Conservation (phyloP, 2,888 invertebrate genomes). For the Andrena fulva region DNA sequence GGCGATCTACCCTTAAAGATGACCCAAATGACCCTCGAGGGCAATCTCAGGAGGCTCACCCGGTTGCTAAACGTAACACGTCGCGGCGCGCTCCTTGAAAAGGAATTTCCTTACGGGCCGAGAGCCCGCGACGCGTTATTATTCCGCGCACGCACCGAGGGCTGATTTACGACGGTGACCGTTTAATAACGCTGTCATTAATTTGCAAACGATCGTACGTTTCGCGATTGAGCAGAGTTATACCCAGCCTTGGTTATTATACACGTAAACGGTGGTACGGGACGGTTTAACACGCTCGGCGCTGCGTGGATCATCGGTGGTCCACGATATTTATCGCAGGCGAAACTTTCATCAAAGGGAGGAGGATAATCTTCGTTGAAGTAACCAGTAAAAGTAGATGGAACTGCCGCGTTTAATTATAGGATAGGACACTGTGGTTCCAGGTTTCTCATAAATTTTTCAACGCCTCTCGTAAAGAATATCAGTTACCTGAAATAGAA, state of each 20-base stretch:
- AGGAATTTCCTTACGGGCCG: conserved; percentile 35
- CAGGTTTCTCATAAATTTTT: too few species aligned
- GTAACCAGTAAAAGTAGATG: too few species aligned
- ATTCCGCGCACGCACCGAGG: conserved; percentile 51
- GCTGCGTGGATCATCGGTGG: not conserved
- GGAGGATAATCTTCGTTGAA: too few species aligned
- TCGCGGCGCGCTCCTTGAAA: conserved; percentile 41
- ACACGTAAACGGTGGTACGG: too few species aligned
- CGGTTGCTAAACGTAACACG: conserved; percentile 58
- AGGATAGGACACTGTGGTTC: too few species aligned
- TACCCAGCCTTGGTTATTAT: too few species aligned
- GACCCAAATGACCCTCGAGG: conserved; percentile 47
- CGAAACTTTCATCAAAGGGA: too few species aligned
- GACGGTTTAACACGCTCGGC: too few species aligned
- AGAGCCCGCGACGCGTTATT: conserved; percentile 44
- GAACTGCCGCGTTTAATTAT: too few species aligned
- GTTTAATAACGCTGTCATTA: conserved; percentile 57
- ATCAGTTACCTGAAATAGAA: too few species aligned
- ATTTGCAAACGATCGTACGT: conserved; percentile 55
- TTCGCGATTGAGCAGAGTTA: not conserved
- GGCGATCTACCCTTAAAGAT: conserved; percentile 46
- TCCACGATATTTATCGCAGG: too few species aligned
- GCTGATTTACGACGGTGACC: conserved; percentile 38
- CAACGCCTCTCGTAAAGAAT: too few species aligned
- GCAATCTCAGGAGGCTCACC: conserved; percentile 41